Base-by-base conservation (phyloP, 2,888 invertebrate genomes). In the Orthosia gothica region DNA sequence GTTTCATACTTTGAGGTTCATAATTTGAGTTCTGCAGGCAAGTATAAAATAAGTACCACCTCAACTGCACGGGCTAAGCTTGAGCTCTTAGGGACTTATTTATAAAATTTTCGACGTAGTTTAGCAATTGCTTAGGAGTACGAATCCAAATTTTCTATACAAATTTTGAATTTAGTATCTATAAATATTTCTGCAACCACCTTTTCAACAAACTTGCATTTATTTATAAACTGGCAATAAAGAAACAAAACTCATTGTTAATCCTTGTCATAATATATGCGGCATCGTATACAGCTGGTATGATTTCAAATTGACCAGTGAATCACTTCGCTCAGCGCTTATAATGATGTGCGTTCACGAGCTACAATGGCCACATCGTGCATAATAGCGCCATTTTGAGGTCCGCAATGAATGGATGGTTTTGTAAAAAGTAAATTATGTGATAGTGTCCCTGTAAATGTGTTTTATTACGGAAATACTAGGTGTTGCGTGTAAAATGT, bases 371-470 rank as follows among this genome's bases (percentile, higher is more conserved):
- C 55, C 61, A 61, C 57, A 54, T 70, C 71, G 47, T 61, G 26
- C 26, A 52, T 83, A 79, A 82, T 82, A 23, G 49, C 32, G 64
- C 82, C 55, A 69, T 79, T 77, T 61, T 70, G 63, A 55, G 63
- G 55, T 55, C 23, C 32, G 23, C 50, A 69, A 50, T 70, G 55
- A 82, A 64, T 64, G 54, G 76, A n/a, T n/a, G n/a, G 45, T 76
- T 76, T 50, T 67, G 40, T 67, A 68, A 62, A 78, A 76, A 81
- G 26, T n/a, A 23, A 75, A 50, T 55, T 54, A 50, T 61, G 50
- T 73, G 76, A 79, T 75, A 74, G 79, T 69, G 45, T 47, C 1
- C 15, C 26, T 78, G 57, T 58, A 15, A 78, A 69, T 57, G 18
- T 78, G 50, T 70, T 57, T 74, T 78, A 70, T 77, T 49, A 45